Conservation (phyloP, 2,888 invertebrate species). For the Didymodactylos carnosus region DNA sequence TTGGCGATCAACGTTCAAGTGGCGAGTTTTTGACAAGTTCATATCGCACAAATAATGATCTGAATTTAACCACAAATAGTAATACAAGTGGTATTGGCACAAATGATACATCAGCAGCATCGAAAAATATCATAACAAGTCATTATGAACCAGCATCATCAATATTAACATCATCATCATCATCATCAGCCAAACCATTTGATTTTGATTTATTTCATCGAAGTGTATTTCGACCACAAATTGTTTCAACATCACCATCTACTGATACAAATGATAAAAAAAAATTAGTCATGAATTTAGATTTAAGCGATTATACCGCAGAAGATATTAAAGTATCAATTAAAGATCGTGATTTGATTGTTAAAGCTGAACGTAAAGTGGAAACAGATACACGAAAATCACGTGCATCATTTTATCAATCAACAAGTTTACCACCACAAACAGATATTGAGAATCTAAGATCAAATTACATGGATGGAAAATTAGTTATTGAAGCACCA, state of each 20-base stretch:
- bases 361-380: not conserved
- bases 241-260: not conserved
- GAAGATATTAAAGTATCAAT: not conserved
- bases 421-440: not conserved
- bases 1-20: not conserved
- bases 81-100: not conserved
- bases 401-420: not conserved
- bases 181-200: not conserved
- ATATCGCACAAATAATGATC: not conserved
- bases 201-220: not conserved
- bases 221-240: not conserved
- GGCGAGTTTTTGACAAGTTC: not conserved
- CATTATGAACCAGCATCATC: too few species aligned
- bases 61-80: not conserved
- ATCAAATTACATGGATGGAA: not conserved
- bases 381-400: not conserved
- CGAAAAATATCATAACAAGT: not conserved
- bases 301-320: not conserved
- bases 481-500: not conserved
- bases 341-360: not conserved
- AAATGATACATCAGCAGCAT: too few species aligned
- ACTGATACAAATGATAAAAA: not conserved
- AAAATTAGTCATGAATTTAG: not conserved
- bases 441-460: not conserved
- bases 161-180: not conserved